Percentiles rank a stretch among this genome's conserved stretches.
Conservation (phyloP, 2,888 invertebrate genomes). For the Pyrrhosoma nymphula region DNA sequence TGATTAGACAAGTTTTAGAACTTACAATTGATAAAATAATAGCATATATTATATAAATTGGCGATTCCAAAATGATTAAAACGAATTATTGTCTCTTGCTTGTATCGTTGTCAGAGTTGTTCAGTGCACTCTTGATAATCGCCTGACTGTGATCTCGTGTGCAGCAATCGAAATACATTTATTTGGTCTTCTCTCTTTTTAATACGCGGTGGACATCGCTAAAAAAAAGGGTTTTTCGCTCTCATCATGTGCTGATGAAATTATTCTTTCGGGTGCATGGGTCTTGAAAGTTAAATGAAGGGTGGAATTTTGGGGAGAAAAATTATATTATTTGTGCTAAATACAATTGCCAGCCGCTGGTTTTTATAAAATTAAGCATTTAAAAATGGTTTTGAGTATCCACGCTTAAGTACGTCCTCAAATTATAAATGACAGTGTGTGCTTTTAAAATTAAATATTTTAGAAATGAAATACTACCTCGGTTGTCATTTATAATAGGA, state of each 20-base stretch:
- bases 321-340: neutral
- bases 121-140: too few species aligned
- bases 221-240: neutral
- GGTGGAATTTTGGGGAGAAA: neutral
- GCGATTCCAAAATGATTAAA: too few species aligned
- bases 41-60: too few species aligned
- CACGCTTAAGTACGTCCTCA: neutral
- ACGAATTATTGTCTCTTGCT: too few species aligned
- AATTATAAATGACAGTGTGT: neutral
- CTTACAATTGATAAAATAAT: too few species aligned
- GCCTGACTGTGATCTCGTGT: too few species aligned
- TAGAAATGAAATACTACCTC: neutral
- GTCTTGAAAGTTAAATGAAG: constrained; percentile 26
- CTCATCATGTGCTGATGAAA: constrained; percentile 14
- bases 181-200: neutral
- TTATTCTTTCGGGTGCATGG: constrained; percentile 34
- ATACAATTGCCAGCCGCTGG: neutral
- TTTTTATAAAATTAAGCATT: neutral
- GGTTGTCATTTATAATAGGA: neutral
- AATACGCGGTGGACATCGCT: neutral
- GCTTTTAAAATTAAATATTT: neutral
- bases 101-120: too few species aligned
- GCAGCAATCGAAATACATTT: too few species aligned
- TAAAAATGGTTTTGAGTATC: neutral
- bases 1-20: too few species aligned